Percentiles rank a stretch among this genome's conserved stretches.
Conservation (phyloP, 2,113 vertebrate genomes). For the Tupaia chinensis region DNA sequence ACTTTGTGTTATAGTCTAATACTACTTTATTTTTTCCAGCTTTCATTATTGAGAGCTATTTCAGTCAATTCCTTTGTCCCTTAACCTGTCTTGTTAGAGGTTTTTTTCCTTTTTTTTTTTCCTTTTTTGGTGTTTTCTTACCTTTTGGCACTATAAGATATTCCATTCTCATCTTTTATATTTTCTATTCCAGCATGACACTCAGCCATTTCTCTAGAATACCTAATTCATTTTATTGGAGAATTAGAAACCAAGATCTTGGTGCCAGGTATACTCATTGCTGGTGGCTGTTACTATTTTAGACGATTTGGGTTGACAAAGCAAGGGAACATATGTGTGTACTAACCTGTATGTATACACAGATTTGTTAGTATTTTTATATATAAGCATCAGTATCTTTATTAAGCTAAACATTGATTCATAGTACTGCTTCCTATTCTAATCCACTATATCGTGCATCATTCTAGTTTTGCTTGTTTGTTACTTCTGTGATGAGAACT, state of each 20-base stretch:
- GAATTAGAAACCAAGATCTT: background rate
- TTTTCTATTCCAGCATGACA: background rate
- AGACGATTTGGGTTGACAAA: background rate
- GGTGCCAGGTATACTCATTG: background rate
- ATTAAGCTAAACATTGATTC: background rate
- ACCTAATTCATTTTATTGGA: background rate
- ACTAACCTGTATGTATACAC: background rate
- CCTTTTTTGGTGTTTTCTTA: background rate
- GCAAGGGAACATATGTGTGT: background rate
- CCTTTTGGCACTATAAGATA: background rate
- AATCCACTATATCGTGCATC: background rate
- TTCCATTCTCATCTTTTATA: background rate
- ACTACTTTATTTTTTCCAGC: conserved; percentile 2
- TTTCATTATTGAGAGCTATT: background rate
- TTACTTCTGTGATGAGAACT: background rate
- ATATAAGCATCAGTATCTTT: background rate
- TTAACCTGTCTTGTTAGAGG: background rate
- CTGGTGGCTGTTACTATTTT: background rate
- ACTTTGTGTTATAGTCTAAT: background rate
- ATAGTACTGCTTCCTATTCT: background rate
- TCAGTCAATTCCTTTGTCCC: background rate
- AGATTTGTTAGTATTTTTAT: background rate
- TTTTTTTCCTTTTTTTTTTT: background rate
- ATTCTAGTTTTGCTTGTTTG: background rate
- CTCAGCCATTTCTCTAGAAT: background rate